Evolutionary conservation across 2,888 invertebrate genomes (phyloP).

Genomic region (Sthenelais limicola): DNA sequence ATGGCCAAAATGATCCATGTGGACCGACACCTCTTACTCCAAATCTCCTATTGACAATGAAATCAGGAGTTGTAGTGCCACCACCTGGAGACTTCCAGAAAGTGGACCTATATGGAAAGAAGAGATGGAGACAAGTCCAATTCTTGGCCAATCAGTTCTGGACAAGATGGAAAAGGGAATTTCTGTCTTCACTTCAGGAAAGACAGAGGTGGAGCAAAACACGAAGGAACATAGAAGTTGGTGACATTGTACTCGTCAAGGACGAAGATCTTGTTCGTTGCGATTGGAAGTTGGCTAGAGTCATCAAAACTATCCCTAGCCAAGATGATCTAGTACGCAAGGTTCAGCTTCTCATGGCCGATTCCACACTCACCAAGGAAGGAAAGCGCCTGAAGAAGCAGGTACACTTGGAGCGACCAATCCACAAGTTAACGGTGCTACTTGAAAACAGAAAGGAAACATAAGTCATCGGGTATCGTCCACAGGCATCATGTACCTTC

Average conservation of each 20-base stretch:
- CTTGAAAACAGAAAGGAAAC: too few relatives aligned
- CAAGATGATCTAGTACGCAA: conserved; percentile 40
- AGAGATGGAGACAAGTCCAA: conserved; percentile 44
- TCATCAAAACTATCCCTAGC: conserved; percentile 32
- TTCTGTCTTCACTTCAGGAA: conserved; percentile 24
- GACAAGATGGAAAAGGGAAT: conserved; percentile 43
- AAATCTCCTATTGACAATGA: conserved; percentile 43
- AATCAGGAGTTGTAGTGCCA: conserved; percentile 37
- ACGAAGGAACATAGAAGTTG: conserved; percentile 23
- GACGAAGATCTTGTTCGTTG: conserved; percentile 7
- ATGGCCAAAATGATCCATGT: conserved; percentile 32
- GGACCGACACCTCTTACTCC: conserved; percentile 39
- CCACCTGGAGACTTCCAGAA: conserved; percentile 39
- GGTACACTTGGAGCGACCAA: conserved; percentile 33
- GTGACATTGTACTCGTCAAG: conserved; percentile 40
- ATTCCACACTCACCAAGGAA: conserved; percentile 1
- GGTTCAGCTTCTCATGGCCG: conserved; percentile 39
- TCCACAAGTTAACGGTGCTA: conserved; percentile 41
- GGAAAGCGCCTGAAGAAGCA: neutral
- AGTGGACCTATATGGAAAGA: conserved; percentile 40
- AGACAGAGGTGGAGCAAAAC: conserved; percentile 40
- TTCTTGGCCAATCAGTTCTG: conserved; percentile 43
- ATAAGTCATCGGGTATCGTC: too few relatives aligned
- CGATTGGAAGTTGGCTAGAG: conserved; percentile 37
- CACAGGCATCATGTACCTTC: too few relatives aligned